Base-by-base conservation (phyloP, 2,113 vertebrate species). In the Elanoides forficatus region DNA sequence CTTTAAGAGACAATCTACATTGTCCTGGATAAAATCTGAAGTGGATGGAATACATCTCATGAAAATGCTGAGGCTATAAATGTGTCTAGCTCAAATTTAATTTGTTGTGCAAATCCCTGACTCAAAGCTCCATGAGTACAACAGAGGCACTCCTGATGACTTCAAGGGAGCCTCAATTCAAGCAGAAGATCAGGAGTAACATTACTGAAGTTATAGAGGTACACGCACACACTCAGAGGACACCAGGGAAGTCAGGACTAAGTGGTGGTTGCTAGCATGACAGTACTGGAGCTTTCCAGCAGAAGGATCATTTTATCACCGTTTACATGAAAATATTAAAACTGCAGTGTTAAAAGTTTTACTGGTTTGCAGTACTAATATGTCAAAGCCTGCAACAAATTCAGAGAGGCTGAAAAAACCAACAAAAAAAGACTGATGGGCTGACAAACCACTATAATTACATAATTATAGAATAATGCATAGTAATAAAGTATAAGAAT, bases 361-460 rank as follows among this genome's bases (percentile, higher is more conserved):
- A 68, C 36, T 81, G 43, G 34, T 85, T 80, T 76, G 81, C 58
- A 76, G 27, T 19, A 71, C 48, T 68, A 76, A 36, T 68, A 82
- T 15, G 53, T 90, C 62, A 93, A 80, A 96, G 48, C 66, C 70
- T 91, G 58, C 34, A 94, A 89, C 19, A 91, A 94, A 96, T 63
- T 95, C 72, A 66, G 23, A 81, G 29, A 78, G 70, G 58, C 76
- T 94, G 87, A 84, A 93, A 96, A 80, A 80, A 66, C 5, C 34
- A 90, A 52, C 56, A 71, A 50, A 67, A 87, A 84, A 62, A 87
- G 90, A 94, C 43, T 48, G 73, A 94, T 92, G 81, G 81, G 74
- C 87, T 94, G 78, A 94, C 87, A 93, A 88, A 76, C 30, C 74
- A 58, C 32, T 29, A 42, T 90, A 94, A 96, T 93, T 90, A 90